Percentiles rank a stretch among this genome's conserved stretches.
phyloP scores from a whole-genome alignment of 1,140 invertebrate species.

The Trypoxylus dichotomus region DNA sequence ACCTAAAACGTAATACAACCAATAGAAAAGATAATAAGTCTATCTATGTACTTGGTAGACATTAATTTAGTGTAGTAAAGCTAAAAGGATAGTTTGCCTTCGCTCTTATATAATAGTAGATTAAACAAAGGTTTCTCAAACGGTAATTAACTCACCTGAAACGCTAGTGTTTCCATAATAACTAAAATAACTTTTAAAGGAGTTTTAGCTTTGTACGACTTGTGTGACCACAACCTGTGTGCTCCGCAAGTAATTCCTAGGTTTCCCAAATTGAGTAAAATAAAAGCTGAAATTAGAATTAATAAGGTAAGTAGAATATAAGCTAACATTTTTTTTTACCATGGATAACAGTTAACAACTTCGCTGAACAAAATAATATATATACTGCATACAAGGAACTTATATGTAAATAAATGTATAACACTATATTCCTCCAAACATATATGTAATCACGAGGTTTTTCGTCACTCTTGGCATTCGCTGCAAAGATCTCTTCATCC shows the following conservation, averaged over 20 bases:
- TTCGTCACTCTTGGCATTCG: not conserved
- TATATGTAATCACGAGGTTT: slow-evolving; percentile 8
- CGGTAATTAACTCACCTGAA: slow-evolving; percentile 20
- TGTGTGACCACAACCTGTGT: slow-evolving; percentile 74
- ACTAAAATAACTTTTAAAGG: slow-evolving; percentile 66
- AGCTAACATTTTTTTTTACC: not conserved
- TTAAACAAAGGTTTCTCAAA: no score
- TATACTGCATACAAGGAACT: slow-evolving; percentile 12
- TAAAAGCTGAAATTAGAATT: not conserved
- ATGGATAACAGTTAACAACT: not conserved
- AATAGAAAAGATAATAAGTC: no score
- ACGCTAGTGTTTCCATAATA: slow-evolving; percentile 42
- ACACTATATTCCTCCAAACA: slow-evolving; percentile 29
- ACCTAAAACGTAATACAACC: no score
- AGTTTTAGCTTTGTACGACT: slow-evolving; percentile 69
- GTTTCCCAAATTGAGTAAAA: slow-evolving; percentile 12
- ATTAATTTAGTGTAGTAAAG: no score
- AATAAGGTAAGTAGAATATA: not conserved
- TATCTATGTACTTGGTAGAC: no score
- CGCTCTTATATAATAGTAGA: no score
- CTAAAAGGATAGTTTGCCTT: no score
- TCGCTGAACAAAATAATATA: slow-evolving; percentile 20
- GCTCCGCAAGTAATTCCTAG: slow-evolving; percentile 72
- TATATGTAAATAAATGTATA: slow-evolving; percentile 30
- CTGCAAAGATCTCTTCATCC: not conserved